These are phyloP conservation scores for Drosophila dunni DNA, from an alignment of 1,140 invertebrate genomes.

Conservation along the genomic window DNA sequence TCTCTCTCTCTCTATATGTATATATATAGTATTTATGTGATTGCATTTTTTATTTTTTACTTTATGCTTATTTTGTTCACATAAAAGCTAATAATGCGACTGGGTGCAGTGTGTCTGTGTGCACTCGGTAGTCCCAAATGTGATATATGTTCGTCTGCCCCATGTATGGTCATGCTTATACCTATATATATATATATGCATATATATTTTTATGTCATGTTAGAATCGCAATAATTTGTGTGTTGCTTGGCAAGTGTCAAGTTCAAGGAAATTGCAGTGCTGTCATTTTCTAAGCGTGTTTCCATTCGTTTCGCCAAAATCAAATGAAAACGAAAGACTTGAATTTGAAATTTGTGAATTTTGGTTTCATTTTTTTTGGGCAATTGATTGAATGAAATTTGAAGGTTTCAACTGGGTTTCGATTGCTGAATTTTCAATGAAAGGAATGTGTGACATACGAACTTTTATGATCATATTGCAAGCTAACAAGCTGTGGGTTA, in stretches of 20 bases:
- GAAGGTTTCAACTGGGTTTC: constrained; percentile 45
- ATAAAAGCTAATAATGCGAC: constrained; percentile 17
- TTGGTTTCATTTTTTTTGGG: constrained; percentile 7
- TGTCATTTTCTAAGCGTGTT: constrained; percentile 69
- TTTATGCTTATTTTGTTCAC: constrained; percentile 11
- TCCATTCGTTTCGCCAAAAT: constrained; percentile 27
- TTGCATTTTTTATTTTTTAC: constrained; percentile 1
- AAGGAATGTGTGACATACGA: constrained; percentile 63
- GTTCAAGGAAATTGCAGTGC: constrained; percentile 79
- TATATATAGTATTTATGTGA: neutral
- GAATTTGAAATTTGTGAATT: constrained; percentile 27
- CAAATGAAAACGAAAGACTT: constrained; percentile 17
- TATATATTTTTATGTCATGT: constrained; percentile 33
- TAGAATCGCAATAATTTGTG: constrained; percentile 13
- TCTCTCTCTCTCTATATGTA: neutral
- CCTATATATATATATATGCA: constrained; percentile 21
- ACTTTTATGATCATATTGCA: constrained; percentile 39
- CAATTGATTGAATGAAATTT: constrained; percentile 78
- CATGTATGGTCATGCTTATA: constrained; percentile 38
- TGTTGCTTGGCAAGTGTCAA: constrained; percentile 70
- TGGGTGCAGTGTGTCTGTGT: constrained; percentile 52
- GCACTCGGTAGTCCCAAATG: constrained; percentile 20
- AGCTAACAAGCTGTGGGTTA: constrained; percentile 10
- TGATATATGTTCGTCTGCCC: constrained; percentile 26
- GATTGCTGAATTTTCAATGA: constrained; percentile 60